Base-by-base conservation (phyloP, 1,140 invertebrate genomes). In the Zaprionus kolodkinae region DNA sequence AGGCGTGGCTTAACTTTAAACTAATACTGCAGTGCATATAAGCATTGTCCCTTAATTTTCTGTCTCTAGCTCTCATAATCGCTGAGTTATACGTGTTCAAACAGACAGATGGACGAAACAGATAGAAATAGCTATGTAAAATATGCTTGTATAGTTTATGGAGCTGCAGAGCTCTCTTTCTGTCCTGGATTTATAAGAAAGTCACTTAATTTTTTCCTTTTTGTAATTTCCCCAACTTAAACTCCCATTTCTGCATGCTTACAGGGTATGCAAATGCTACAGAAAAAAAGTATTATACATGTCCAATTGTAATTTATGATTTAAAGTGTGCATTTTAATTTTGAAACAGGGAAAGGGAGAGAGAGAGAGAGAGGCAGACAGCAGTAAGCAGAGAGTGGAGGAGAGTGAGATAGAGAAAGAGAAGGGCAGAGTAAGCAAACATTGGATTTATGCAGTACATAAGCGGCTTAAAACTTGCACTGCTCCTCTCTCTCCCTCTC, bases 401-500 rank as follows among this genome's bases (percentile, higher is more conserved):
- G 38, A 60, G 9, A 15, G 27, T 33, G 15, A 33, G 10, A 12
- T 7, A 15, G 12, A 43, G 27, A 15, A 25, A 27, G 27, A 15
- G 15, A 40, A 21, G 36, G 13, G 25, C 38, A 6, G 11, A 9
- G 30, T 6, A 6, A 30, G 33, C 33, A 33, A 30, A 52, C 15
- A 33, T 55, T 60, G 69, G 63, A 50, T 38, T 63, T 40, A 12
- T 56, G 54, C 57, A 40, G 45, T 45, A 65, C 60, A 71, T 71
- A 76, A 76, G 68, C 72, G 25, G 72, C 72, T 75, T 75, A 71
- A 71, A 71, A 71, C 25, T 60, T 50, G n/a, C 36, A 52, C 27
- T 30, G 40, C 15, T 3, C 40, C n/a, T 15, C 21, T 21, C 21
- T 21, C 21, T 2, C 21, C 2, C 21, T 21, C 1, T 21, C 21